Evolutionary conservation across 2,888 invertebrate species (phyloP).

Genomic region (Stomorhina lunata): DNA sequence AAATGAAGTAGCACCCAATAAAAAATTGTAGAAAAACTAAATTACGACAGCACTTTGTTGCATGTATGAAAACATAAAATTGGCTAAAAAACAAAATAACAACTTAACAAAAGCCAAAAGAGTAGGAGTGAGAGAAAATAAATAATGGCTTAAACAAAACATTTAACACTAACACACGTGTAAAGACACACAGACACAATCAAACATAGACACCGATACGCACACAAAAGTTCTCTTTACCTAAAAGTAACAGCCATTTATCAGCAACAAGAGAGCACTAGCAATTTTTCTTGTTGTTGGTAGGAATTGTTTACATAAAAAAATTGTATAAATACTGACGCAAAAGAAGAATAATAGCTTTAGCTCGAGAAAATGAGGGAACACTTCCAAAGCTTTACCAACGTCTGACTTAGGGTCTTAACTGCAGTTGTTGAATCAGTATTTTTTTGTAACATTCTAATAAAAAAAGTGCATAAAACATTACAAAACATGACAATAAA

Average conservation of each 20-base stretch:
- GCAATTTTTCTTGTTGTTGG: neutral
- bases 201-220: neutral
- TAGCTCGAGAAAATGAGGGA: neutral
- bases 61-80: constrained; percentile 35
- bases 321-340: neutral
- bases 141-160: neutral
- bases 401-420: neutral
- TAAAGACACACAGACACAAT: neutral
- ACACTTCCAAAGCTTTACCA: constrained; percentile 28
- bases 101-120: neutral
- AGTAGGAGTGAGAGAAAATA: neutral
- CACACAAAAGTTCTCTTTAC: neutral
- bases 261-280: constrained; percentile 2
- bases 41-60: constrained; percentile 34
- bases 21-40: neutral
- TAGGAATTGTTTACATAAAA: neutral
- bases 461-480: constrained; percentile 23
- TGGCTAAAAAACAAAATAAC: neutral
- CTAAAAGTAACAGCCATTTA: constrained; percentile 12
- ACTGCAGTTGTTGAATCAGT: neutral
- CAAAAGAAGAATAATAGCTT: neutral
- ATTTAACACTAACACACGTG: neutral
- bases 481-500: constrained; percentile 39
- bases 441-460: neutral
- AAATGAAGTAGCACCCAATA: neutral